Evolutionary conservation across 2,113 vertebrate genomes (phyloP), one percentile per base, ranked within the genome.

Genomic region (Eupsittula cactorum): DNA sequence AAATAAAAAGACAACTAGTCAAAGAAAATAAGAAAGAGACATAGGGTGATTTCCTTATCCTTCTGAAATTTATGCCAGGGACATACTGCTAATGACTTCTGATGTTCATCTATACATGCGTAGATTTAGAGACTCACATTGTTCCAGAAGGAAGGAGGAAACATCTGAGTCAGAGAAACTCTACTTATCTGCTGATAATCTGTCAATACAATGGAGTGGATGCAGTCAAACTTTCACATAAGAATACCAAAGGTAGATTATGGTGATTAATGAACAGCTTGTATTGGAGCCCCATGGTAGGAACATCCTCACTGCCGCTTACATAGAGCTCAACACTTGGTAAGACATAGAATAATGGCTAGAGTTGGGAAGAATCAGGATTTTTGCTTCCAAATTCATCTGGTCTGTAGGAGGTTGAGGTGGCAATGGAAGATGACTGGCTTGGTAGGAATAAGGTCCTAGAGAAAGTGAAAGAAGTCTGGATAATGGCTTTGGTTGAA

Each of bases 1-100:
- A 94, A 94, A 85, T 76, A 70, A 91, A 89, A 39, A 15, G 21
- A 23, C 37, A 91, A 74, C 28, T 49, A 46, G 50, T 75, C 23
- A 68, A 70, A 92, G 59, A 74, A 77, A 65, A 35, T 33, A 86
- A 63, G 60, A 31, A 65, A 59, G 37, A 87, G 11, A 17, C 21
- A 67, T 24, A 75, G 4, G 35, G 17, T 49, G 47, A 44, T 78
- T n/a, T 83, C 8, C 27, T 75, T 31, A 80, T 46, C 29, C 18
- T 62, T 41, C 59, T 90, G 68, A 88, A 88, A 80, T 88, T 42
- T 86, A 70, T 80, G 49, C 27, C 17, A 77, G 49, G 52, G 53
- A 80, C 17, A 27, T 37, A 27, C 4, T 0, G 12, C 49, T 74
- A 57, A 59, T 44, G 29, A 78, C 67, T 95, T 88, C 41, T 63